Evolutionary conservation across 1,140 invertebrate genomes (phyloP).

Genomic region (Trypoxylus dichotomus): DNA sequence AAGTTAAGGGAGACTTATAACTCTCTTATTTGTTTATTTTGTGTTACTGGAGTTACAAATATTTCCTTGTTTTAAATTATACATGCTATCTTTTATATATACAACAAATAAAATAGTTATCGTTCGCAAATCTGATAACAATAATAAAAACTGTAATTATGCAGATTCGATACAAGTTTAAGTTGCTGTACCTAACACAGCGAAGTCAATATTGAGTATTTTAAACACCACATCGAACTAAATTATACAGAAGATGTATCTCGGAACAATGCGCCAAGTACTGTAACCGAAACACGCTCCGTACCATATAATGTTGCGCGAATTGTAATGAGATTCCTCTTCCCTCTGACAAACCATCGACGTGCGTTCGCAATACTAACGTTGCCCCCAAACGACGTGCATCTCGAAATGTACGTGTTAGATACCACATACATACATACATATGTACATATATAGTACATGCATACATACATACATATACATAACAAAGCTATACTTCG

Average conservation of each 20-base stretch:
- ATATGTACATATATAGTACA: not conserved
- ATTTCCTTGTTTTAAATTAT: too few relatives aligned
- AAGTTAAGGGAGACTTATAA: too few relatives aligned
- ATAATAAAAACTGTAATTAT: too few relatives aligned
- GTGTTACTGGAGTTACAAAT: too few relatives aligned
- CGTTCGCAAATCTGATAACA: too few relatives aligned
- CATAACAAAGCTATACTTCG: not conserved
- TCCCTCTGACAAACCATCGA: slow-evolving; percentile 17
- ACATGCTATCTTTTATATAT: too few relatives aligned
- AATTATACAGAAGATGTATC: not conserved
- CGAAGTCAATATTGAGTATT: not conserved
- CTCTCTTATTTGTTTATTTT: too few relatives aligned
- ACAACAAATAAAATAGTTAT: too few relatives aligned
- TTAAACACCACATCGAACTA: not conserved
- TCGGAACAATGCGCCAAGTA: not conserved
- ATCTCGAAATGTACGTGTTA: not conserved
- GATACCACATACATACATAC: not conserved
- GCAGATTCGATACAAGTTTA: not conserved
- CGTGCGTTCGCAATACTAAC: slow-evolving; percentile 14
- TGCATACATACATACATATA: not conserved
- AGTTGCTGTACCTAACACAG: not conserved
- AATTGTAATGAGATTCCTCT: slow-evolving; percentile 23
- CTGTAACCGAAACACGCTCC: slow-evolving; percentile 9
- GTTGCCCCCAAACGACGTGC: not conserved
- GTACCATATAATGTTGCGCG: not conserved